Conservation (phyloP, 2,888 invertebrate genomes). For the Cerastis rubricosa region DNA sequence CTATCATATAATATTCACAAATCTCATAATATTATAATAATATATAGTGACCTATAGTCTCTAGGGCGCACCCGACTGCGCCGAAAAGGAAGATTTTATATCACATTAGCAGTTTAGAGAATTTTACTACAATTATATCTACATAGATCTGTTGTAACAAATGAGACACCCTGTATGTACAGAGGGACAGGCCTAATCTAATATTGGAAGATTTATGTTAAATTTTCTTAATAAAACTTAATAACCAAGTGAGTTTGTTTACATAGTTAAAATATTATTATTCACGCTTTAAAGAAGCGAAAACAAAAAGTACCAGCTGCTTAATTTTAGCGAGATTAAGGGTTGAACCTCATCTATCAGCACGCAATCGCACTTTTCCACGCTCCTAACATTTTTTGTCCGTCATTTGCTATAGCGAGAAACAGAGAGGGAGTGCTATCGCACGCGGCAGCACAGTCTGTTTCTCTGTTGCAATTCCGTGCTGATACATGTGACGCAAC, state of each 20-base stretch:
- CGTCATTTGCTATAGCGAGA: not conserved
- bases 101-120: conserved; percentile 78
- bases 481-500: not conserved
- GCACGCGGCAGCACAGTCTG: not conserved
- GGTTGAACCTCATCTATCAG: not conserved
- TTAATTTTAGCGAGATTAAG: not conserved
- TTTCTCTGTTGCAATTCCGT: not conserved
- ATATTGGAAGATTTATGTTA: not conserved
- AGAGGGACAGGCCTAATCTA: not conserved
- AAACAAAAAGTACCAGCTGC: not conserved
- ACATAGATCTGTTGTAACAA: conserved; percentile 48
- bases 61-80: conserved; percentile 65
- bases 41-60: conserved; percentile 65
- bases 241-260: not conserved
- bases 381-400: not conserved
- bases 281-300: not conserved
- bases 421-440: not conserved
- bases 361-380: not conserved
- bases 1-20: conserved; percentile 86
- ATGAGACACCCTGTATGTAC: conserved; percentile 33
- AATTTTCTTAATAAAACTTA: not conserved
- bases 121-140: conserved; percentile 59
- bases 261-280: not conserved
- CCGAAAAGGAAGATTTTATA: conserved; percentile 77
- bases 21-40: conserved; percentile 70